Base-by-base conservation (phyloP, 2,797 vertebrate species). In the Agapornis canus region DNA sequence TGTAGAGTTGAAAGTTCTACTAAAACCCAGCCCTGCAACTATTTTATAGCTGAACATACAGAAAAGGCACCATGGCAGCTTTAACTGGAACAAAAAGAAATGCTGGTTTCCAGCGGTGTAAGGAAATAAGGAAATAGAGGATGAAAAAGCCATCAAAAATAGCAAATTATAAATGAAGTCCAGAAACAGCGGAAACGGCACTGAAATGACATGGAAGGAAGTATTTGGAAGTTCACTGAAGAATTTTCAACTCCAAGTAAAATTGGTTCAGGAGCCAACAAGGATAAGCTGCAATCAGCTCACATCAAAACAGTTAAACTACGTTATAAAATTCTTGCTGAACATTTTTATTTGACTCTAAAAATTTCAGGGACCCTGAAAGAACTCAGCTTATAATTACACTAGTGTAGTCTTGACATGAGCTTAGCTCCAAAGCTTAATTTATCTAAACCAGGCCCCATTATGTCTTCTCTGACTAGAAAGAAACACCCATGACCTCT, bases 381-480 rank as follows among this genome's bases (percentile, higher is more conserved):
- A 94, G 77, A 89, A 84, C 82, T 92, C 92, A 93, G 82, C 54
- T 88, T 90, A 95, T 87, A 95, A 95, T 86, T 91, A 92, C 81
- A 88, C 57, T 59, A 82, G 79, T 6, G 13, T 73, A 91, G 70
- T 84, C 91, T 86, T 94, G 81, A 97, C 94, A 93, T 7, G 18
- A 43, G 61, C 72, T 85, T 17, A 95, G 94, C 94, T 96, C 94
- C 89, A 76, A 87, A 91, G 91, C 96, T 95, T 96, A 96, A 92
- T 96, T 92, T 95, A 95, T 95, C 95, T 75, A 92, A 96, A 93
- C 32, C 60, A 82, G 82, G 79, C 91, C 94, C 82, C 88, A 91
- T 93, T 96, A 91, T 91, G 68, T 93, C 81, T 91, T 93, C 94
- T 96, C 77, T 90, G 91, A 94, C 87, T 90, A 97, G 90, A 95